Evolutionary conservation across 2,113 vertebrate genomes (phyloP), one percentile per base, ranked within the genome.

Genomic region (Clupea harengus): DNA sequence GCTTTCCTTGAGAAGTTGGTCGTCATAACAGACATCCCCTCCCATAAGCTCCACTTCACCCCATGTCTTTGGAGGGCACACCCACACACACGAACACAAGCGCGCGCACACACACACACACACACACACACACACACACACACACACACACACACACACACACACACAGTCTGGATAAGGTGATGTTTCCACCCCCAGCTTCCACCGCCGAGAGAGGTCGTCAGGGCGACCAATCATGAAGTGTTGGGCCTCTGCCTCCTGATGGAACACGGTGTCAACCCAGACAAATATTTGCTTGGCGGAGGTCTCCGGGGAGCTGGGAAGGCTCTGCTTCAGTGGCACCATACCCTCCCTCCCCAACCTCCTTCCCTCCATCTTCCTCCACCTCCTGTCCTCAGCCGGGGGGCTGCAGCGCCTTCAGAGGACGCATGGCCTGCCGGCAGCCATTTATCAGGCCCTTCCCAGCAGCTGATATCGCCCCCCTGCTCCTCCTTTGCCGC

Each of bases 201-300:
- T 78, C 28, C 25, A 32, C 72, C 72, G 72, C 10, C 11, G 11
- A 78, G 84, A 57, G 84, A 32, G 39, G 89, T 85, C 88, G 89
- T 85, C 87, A 85, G 89, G 90, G 92, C 91, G 91, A 93, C 94
- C 94, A 94, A 95, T 95, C 94, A 93, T 93, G 90, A 88, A 89
- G 87, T 94, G 93, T 94, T 93, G 93, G 91, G 86, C 88, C 88
- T 46, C 84, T 87, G 86, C 67, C 91, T 93, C 92, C 92, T 93
- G 94, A 95, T 93, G 92, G 92, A 93, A 93, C 88, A 90, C 15
- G 67, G 90, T 93, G 94, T 95, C 94, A 94, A 89, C 89, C 89
- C 89, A 90, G 90, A 90, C 92, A 92, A 91, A 93, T 90, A 91
- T 91, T 91, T 92, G 89, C 89, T 91, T 89, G 89, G 52, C 87